These are phyloP conservation scores for Scaptomyza caliginosa DNA, from an alignment of 2,888 invertebrate species.

Conservation along the genomic window DNA sequence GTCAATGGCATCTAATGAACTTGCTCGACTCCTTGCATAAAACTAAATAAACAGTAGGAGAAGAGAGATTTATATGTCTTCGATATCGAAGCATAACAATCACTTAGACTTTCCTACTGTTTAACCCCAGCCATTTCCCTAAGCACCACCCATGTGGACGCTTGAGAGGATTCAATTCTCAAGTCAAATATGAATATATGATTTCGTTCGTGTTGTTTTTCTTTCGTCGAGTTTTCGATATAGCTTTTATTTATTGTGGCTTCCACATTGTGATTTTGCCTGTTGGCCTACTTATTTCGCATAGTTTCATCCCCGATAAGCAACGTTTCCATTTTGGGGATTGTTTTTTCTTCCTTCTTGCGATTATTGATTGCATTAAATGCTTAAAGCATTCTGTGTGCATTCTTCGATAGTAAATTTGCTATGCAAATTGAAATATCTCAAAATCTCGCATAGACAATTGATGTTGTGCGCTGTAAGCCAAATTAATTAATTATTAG, in stretches of 20 bases:
- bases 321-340: constrained; percentile 27
- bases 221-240: neutral
- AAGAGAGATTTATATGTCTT: constrained; percentile 5
- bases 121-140: neutral
- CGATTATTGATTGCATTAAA: constrained; percentile 41
- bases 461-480: neutral
- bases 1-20: constrained; percentile 58
- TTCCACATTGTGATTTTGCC: constrained; percentile 23
- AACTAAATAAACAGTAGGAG: constrained; percentile 49
- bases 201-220: constrained; percentile 24
- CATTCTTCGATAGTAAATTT: neutral
- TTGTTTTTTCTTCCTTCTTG: constrained; percentile 19
- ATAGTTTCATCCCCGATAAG: constrained; percentile 46
- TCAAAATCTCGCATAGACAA: constrained; percentile 3
- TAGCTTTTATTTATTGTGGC: constrained; percentile 13
- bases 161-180: constrained; percentile 33
- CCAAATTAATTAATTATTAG: constrained; percentile 25
- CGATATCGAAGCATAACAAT: constrained; percentile 49
- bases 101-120: constrained; percentile 33
- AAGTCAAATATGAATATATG: constrained; percentile 54
- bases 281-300: constrained; percentile 38
- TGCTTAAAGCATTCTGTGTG: neutral
- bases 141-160: constrained; percentile 27
- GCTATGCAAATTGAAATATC: constrained; percentile 1
- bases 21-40: constrained; percentile 32